Percentiles rank a stretch among this genome's conserved stretches.
phyloP scores from a whole-genome alignment of 2,797 vertebrate species.

The Amazona finschi region DNA sequence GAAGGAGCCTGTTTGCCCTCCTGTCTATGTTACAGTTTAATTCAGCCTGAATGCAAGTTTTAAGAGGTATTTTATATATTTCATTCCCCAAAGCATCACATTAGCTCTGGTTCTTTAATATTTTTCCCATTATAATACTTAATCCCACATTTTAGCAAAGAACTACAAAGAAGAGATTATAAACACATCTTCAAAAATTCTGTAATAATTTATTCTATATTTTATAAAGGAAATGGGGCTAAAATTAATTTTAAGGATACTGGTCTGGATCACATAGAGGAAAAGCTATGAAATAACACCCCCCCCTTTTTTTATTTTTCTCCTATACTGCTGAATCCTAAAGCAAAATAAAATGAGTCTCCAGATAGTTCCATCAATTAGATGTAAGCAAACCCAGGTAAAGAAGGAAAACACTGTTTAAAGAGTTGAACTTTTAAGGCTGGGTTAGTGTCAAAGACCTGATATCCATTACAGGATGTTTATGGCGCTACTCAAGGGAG shows the following conservation, averaged over 20 bases:
- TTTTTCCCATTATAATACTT: neutral
- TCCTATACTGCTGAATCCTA: neutral
- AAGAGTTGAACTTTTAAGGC: neutral
- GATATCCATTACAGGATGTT: neutral
- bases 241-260: neutral
- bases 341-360: neutral
- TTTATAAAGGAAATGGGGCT: neutral
- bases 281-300: neutral
- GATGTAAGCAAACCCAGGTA: neutral
- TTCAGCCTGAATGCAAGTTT: neutral
- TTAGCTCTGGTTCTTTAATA: neutral
- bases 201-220: neutral
- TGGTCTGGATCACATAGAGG: neutral
- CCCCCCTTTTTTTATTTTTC: neutral
- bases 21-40: neutral
- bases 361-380: neutral
- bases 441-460: neutral
- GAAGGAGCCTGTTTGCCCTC: neutral
- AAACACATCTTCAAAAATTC: neutral
- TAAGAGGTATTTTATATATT: neutral
- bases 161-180: neutral
- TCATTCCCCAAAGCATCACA: neutral
- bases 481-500: neutral
- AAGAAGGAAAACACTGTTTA: neutral
- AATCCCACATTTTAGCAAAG: neutral